These are phyloP conservation scores for Poeciliopsis paucimaculata DNA, from an alignment of 2,797 vertebrate genomes.

Conservation along the genomic window DNA sequence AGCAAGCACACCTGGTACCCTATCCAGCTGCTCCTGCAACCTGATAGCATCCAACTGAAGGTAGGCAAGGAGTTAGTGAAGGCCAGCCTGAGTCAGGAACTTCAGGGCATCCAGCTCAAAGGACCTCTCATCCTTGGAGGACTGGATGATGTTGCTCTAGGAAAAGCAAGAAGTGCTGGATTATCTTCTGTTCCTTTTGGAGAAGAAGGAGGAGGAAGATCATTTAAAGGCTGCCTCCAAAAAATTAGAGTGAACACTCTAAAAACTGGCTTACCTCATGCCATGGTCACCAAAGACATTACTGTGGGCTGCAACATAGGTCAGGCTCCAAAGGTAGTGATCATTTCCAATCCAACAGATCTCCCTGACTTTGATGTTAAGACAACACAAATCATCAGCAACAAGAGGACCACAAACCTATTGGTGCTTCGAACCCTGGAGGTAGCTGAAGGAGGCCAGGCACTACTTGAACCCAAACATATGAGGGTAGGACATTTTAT, in stretches of 20 bases:
- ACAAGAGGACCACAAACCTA: constrained; percentile 57
- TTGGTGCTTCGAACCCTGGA: constrained; percentile 83
- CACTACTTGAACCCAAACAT: constrained; percentile 84
- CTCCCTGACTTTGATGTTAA: constrained; percentile 32
- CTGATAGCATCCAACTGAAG: constrained; percentile 79
- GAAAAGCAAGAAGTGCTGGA: constrained; percentile 71
- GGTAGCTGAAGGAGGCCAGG: constrained; percentile 84
- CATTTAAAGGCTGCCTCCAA: constrained; percentile 90
- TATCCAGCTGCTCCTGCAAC: constrained; percentile 80
- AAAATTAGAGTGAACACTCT: constrained; percentile 81
- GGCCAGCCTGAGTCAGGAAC: constrained; percentile 66
- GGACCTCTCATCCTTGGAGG: constrained; percentile 87
- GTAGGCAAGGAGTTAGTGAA: constrained; percentile 82
- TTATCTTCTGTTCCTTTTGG: constrained; percentile 39
- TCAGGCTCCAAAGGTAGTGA: constrained; percentile 14
- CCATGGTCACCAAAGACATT: constrained; percentile 85
- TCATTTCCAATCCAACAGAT: constrained; percentile 36
- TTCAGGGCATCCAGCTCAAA: constrained; percentile 73
- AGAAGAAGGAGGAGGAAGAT: constrained; percentile 70
- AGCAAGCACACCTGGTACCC: constrained; percentile 83
- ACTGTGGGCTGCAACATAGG: constrained; percentile 83
- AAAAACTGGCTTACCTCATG: constrained; percentile 83
- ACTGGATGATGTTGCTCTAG: constrained; percentile 71
- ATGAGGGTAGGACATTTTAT: constrained; percentile 73
- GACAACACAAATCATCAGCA: constrained; percentile 24